Percentiles rank a stretch among this genome's conserved stretches.
These are phyloP conservation scores for Coptodon bakossiorum DNA, from an alignment of 2,113 vertebrate genomes.

Conservation along the genomic window DNA sequence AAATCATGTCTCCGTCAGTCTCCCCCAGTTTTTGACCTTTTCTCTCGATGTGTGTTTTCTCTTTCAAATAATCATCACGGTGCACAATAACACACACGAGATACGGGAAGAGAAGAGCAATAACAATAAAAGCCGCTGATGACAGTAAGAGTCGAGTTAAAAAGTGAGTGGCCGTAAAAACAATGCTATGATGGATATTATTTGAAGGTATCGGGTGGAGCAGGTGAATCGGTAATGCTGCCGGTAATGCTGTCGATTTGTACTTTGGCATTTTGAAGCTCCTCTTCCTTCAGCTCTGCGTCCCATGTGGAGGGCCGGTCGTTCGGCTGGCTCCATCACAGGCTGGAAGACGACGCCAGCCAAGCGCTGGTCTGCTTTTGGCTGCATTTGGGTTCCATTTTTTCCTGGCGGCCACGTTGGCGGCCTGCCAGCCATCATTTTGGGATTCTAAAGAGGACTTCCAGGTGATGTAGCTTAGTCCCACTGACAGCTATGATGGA, in stretches of 20 bases:
- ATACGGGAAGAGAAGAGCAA: background rate
- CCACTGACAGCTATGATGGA: background rate
- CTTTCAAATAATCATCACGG: background rate
- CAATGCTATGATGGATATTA: background rate
- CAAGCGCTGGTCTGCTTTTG: background rate
- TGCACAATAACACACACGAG: background rate
- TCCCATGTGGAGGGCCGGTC: background rate
- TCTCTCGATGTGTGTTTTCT: background rate
- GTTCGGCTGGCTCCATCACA: background rate
- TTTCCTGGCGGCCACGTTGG: background rate
- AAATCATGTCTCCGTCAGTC: background rate
- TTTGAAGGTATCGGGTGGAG: background rate
- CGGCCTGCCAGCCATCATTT: background rate
- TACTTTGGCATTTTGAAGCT: constrained; percentile 1
- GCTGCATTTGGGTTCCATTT: background rate
- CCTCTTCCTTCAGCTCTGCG: background rate
- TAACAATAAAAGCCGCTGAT: background rate
- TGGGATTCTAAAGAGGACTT: background rate
- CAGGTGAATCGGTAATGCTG: background rate
- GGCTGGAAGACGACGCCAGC: background rate
- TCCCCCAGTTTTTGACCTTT: background rate
- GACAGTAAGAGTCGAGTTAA: background rate
- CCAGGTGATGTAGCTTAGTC: background rate
- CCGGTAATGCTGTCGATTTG: background rate
- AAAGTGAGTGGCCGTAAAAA: background rate